Conservation (phyloP, 2,888 invertebrate species). For the Polymixis flavicincta region DNA sequence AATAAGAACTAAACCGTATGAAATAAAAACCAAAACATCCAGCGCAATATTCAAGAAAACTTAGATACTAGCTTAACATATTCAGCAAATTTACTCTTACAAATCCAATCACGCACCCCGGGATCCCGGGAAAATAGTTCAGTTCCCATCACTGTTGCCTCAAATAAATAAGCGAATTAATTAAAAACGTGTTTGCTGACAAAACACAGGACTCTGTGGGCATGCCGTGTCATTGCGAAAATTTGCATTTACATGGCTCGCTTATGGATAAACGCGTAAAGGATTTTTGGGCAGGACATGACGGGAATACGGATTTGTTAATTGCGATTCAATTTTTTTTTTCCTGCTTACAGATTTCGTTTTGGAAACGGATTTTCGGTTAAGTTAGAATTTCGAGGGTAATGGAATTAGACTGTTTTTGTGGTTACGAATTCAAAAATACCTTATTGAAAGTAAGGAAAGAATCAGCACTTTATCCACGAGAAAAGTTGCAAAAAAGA, state of each 20-base stretch:
- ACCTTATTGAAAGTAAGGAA: neutral
- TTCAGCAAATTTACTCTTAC: neutral
- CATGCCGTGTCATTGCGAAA: slow-evolving; percentile 63
- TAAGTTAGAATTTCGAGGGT: slow-evolving; percentile 2
- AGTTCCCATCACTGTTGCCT: slow-evolving; percentile 57
- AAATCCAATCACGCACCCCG: slow-evolving; percentile 17
- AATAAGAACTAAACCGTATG: no score
- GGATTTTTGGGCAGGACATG: slow-evolving; percentile 59
- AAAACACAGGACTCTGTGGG: slow-evolving; percentile 74
- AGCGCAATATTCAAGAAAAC: neutral
- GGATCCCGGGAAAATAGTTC: slow-evolving; percentile 42
- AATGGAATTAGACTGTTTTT: slow-evolving; percentile 25
- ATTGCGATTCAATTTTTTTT: slow-evolving; percentile 55
- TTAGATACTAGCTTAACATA: neutral
- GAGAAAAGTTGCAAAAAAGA: neutral
- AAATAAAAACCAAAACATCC: neutral
- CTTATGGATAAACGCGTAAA: slow-evolving; percentile 69
- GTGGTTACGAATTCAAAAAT: neutral
- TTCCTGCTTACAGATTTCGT: slow-evolving; percentile 27
- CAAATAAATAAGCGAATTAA: slow-evolving; percentile 85
- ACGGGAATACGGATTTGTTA: slow-evolving; percentile 64
- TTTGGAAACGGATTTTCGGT: slow-evolving; percentile 19
- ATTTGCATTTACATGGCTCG: slow-evolving; percentile 67
- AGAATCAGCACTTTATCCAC: neutral
- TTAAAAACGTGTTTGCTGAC: slow-evolving; percentile 85